These are phyloP conservation scores for Malurus splendens DNA, from an alignment of 2,797 vertebrate species.

Conservation along the genomic window DNA sequence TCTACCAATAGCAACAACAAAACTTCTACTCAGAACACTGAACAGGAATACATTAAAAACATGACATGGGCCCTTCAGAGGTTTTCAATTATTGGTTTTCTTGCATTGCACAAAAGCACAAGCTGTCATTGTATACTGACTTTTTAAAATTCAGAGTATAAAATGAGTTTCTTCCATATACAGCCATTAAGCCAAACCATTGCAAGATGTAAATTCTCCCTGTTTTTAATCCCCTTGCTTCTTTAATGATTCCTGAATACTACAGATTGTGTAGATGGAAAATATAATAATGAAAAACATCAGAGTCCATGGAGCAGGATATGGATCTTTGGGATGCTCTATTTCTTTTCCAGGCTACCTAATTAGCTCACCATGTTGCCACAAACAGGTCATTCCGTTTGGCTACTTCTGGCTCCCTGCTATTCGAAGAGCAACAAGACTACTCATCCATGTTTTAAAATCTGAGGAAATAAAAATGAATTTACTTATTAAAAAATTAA, in stretches of 20 bases:
- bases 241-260: neutral
- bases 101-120: slow-evolving; percentile 34
- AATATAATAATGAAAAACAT: neutral
- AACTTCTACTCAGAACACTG: slow-evolving; percentile 43
- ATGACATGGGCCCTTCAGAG: slow-evolving; percentile 34
- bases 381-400: neutral
- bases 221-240: neutral
- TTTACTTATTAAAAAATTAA: neutral
- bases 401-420: neutral
- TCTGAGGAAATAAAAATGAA: neutral
- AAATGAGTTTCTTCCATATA: neutral
- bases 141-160: slow-evolving; percentile 42
- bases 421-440: neutral
- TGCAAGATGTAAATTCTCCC: neutral
- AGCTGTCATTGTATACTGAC: slow-evolving; percentile 5
- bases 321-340: neutral
- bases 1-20: slow-evolving; percentile 20
- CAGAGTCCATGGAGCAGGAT: neutral
- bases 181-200: neutral
- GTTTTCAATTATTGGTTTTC: slow-evolving; percentile 54
- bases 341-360: slow-evolving; percentile 23
- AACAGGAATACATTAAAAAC: slow-evolving; percentile 48
- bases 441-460: neutral
- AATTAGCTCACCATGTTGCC: neutral
- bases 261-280: neutral